Evolutionary conservation across 1,140 invertebrate species (phyloP), one percentile per base, ranked within the genome.

Genomic region (Euwallacea similis): DNA sequence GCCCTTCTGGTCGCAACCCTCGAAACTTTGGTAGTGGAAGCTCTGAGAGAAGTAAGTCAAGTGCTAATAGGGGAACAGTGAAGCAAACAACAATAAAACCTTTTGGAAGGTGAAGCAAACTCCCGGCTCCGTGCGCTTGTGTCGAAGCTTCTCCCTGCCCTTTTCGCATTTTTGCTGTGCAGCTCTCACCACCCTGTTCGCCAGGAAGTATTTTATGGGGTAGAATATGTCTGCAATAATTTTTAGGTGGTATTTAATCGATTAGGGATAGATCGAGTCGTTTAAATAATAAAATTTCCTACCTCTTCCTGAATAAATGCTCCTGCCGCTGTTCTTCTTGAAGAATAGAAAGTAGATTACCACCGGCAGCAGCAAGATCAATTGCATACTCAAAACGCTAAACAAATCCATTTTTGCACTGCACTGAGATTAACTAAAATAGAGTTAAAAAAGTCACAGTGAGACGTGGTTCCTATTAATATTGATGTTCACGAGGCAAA

Each of bases 1-100:
- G 15, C 74, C 76, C n/a, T 75, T 73, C 55, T 76, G 73, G 47
- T 78, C 77, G 10, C 61, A 50, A 6, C 76, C 77, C 21, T 72
- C 66, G 15, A 77, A 70, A 9, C 16, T 65, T 21, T 75, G 73
- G 21, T 55, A 58, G 21, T 73, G 58, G n/a, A 6, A 54, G 2
- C 33, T 11, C 11, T 67, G n/a, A 10, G 59, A 11, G 7, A 69
- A 47, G 7, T 46, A n/a, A 16, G 16, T 15, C 9, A 56, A n/a
- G 69, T 65, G 42, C 33, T 33, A 33, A 33, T 33, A 33, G 21
- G 1, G 21, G 21, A 33, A 4, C 1, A 33, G 21, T 33, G 21
- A 33, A 33, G 21, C 4, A 33, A 33, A 33, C 4, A 2, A 2
- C 21, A 33, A 33, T 13, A 50, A 10, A 50, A 74, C 73, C 73